Base-by-base conservation (phyloP, 2,113 vertebrate species). In the Patagioenas fasciata region DNA sequence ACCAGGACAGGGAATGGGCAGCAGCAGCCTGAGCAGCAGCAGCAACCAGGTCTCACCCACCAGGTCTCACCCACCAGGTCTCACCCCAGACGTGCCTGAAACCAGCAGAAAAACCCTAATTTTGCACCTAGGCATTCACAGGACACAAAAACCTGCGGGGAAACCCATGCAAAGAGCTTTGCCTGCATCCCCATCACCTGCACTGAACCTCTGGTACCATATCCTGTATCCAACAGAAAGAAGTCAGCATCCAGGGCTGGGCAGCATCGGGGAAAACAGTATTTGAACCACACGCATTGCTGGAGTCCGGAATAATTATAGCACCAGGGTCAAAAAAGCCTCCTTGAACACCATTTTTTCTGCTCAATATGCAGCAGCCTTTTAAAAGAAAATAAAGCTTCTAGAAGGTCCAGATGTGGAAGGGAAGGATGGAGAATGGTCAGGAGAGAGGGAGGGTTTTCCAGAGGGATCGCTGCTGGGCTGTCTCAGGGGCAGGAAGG, bases 151-250 rank as follows among this genome's bases (percentile, higher is more conserved):
- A 28, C 3, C 61, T 38, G 13, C 70, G 1, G 1, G 53, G 34
- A 93, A 91, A 77, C 25, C 14, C 29, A 2, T 0, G n/a, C 3
- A 2, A 72, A 78, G 18, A 57, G 70, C 2, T 82, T n/a, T 67
- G 31, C 53, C 57, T 54, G 79, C 60, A 57, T 57, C 65, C 18
- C 53, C 42, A 19, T 36, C 36, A 20, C 36, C 47, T 21, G 44
- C 2, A 0, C 28, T 31, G 67, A 77, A 77, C 42, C 53, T 56
- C 13, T 0, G 13, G 74, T 13, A 17, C 11, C 0, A 0, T 4
- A 31, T 6, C 34, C 71, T 0, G 1, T 18, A 15, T 1, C 72
- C 19, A 10, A 42, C 0, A 1, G 77, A 15, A 65, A 77, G 58
- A 58, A 94, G 87, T 26, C 23, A 3, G 38, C 51, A 7, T 32